phyloP scores from a whole-genome alignment of 2,113 vertebrate species.

The Pao palembangensis region DNA sequence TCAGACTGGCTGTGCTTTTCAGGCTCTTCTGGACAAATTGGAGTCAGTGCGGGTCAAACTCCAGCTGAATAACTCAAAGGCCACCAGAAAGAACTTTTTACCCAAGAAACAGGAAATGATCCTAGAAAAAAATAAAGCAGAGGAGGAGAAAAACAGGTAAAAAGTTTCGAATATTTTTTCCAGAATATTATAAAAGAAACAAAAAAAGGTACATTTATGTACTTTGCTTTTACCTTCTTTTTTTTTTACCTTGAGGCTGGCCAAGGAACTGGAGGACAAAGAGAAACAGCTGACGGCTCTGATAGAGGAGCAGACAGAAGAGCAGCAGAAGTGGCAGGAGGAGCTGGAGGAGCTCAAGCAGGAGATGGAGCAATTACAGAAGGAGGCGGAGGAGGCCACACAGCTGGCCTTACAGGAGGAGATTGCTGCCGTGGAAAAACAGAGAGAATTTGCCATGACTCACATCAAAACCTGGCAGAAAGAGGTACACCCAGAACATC shows the following conservation, averaged over 20 bases:
- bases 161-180: background rate
- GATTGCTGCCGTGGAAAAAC: constrained; percentile 82
- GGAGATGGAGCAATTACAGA: constrained; percentile 47
- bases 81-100: constrained; percentile 58
- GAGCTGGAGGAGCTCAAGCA: constrained; percentile 54
- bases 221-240: background rate
- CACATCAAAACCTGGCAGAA: constrained; percentile 82
- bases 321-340: constrained; percentile 42
- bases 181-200: too few relatives aligned
- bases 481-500: constrained; percentile 65
- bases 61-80: constrained; percentile 66
- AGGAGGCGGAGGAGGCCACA: constrained; percentile 46
- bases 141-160: constrained; percentile 60
- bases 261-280: constrained; percentile 49
- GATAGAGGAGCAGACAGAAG: constrained; percentile 43
- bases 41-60: constrained; percentile 62
- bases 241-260: constrained; percentile 26
- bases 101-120: constrained; percentile 60
- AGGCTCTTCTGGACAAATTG: constrained; percentile 60
- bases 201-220: background rate
- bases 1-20: constrained; percentile 3
- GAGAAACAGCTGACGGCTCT: constrained; percentile 39
- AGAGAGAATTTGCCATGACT: constrained; percentile 80
- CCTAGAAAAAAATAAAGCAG: constrained; percentile 30
- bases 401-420: constrained; percentile 50